Evolutionary conservation across 2,113 vertebrate species (phyloP).

Genomic region (Euleptes europaea): DNA sequence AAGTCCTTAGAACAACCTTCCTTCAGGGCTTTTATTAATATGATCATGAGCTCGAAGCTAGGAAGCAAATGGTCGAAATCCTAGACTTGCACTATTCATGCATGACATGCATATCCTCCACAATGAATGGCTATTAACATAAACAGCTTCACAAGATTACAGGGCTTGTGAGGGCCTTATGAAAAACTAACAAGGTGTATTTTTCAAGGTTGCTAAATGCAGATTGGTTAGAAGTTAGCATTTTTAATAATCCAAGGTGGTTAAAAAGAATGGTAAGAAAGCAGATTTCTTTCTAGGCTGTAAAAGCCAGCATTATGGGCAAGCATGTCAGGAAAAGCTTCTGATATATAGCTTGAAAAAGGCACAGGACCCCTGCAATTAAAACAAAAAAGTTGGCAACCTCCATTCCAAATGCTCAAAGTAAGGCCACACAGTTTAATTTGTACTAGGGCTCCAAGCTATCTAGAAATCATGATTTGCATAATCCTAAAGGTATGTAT

Average conservation of each 20-base stretch:
- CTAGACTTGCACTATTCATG: background rate
- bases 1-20: background rate
- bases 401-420: background rate
- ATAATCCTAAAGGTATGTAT: background rate
- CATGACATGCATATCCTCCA: background rate
- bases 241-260: background rate
- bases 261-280: background rate
- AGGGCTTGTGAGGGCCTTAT: background rate
- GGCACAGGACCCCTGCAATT: background rate
- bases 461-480: background rate
- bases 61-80: background rate
- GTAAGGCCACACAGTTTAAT: background rate
- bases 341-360: background rate
- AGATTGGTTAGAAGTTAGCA: background rate
- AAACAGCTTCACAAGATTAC: background rate
- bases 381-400: background rate
- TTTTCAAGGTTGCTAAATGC: background rate
- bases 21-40: background rate
- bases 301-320: background rate
- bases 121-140: background rate
- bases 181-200: background rate
- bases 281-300: background rate
- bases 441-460: background rate
- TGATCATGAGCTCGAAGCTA: background rate
- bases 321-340: background rate